These are phyloP conservation scores for Boulengeromyrus knoepffleri DNA, from an alignment of 2,113 vertebrate species.

Conservation along the genomic window DNA sequence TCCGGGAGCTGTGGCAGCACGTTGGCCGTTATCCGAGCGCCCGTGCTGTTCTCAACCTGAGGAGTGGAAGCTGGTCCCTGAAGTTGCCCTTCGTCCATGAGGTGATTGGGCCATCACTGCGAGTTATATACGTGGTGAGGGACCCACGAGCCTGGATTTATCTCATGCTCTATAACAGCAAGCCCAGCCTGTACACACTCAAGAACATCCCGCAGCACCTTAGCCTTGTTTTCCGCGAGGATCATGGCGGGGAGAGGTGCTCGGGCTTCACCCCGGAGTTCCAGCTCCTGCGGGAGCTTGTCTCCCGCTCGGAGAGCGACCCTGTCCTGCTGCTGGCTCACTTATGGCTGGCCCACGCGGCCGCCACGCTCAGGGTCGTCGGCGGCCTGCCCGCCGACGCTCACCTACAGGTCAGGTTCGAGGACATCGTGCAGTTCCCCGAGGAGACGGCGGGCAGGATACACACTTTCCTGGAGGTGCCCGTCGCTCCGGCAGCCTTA, in stretches of 20 bases:
- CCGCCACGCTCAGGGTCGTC: constrained; percentile 67
- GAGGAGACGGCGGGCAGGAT: constrained; percentile 64
- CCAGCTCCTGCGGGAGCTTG: constrained; percentile 56
- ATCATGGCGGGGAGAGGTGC: constrained; percentile 51
- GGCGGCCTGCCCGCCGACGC: constrained; percentile 49
- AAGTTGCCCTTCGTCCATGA: constrained; percentile 75
- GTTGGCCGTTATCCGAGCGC: constrained; percentile 63
- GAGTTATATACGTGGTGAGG: constrained; percentile 66
- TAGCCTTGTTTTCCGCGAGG: constrained; percentile 54
- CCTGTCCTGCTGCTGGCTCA: constrained; percentile 65
- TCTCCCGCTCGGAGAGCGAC: constrained; percentile 51
- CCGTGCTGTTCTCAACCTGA: constrained; percentile 68
- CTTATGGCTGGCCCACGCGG: constrained; percentile 74
- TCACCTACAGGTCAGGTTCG: constrained; percentile 70
- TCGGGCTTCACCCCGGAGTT: constrained; percentile 65
- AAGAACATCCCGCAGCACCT: constrained; percentile 68
- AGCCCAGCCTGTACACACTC: constrained; percentile 68
- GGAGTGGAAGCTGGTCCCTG: constrained; percentile 75
- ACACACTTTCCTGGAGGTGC: constrained; percentile 74
- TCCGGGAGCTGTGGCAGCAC: constrained; percentile 66
- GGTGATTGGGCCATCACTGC: constrained; percentile 65
- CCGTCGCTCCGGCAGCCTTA: constrained; percentile 71
- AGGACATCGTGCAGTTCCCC: constrained; percentile 72
- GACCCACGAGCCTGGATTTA: constrained; percentile 78
- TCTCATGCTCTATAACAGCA: constrained; percentile 71